phyloP scores from a whole-genome alignment of 2,113 vertebrate genomes.

The Trichomycterus rosablanca region DNA sequence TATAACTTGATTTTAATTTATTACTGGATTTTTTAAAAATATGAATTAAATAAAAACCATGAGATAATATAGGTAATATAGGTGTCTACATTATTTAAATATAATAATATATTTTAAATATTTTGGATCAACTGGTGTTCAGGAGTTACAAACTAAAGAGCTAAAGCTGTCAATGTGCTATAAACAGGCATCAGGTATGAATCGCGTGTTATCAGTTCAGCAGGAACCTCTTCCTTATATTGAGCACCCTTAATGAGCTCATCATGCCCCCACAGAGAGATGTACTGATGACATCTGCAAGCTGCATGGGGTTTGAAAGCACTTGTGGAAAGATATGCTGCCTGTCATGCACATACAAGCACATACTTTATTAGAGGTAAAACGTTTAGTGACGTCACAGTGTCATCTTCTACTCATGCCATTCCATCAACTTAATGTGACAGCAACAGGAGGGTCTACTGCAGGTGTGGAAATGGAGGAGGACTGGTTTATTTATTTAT shows the following conservation, averaged over 20 bases:
- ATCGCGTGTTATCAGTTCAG: slow-evolving; percentile 42
- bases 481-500: too few species aligned
- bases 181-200: slow-evolving; percentile 40
- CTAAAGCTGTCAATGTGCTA: slow-evolving; percentile 39
- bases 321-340: slow-evolving; percentile 38
- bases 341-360: slow-evolving; percentile 33
- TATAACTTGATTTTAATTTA: too few species aligned
- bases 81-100: too few species aligned
- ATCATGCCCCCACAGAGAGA: slow-evolving; percentile 47
- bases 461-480: too few species aligned
- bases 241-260: slow-evolving; percentile 53
- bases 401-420: too few species aligned
- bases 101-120: not conserved
- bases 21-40: too few species aligned
- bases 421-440: not conserved
- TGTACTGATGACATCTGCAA: slow-evolving; percentile 48
- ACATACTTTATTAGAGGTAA: slow-evolving; percentile 10
- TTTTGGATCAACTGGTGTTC: not conserved
- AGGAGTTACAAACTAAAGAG: slow-evolving; percentile 20
- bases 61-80: too few species aligned
- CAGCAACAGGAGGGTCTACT: too few species aligned
- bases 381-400: slow-evolving; percentile 19
- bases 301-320: slow-evolving; percentile 33
- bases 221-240: slow-evolving; percentile 43
- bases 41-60: too few species aligned